Base-by-base conservation (phyloP, 1,140 invertebrate species). In the Gryon sp. region DNA sequence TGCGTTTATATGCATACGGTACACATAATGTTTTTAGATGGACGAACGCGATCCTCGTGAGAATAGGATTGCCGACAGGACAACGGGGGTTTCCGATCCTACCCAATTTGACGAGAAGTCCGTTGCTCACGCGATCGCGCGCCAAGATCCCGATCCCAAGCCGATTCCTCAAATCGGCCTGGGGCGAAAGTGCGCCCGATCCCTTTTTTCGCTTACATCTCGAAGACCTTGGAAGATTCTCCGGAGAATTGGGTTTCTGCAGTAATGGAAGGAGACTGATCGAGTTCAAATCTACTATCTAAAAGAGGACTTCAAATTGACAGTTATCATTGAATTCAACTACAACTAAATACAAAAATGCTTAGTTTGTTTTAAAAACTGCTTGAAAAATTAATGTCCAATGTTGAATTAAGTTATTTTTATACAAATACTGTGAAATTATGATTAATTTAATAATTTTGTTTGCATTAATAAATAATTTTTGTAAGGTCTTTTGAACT, bases 31-130 rank as follows among this genome's bases (percentile, higher is more conserved):
- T 30, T 41, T 6, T 16, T 38, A 38, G 15, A 16, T 38, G 40
- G 52, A 40, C 46, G 30, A 72, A 79, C 38, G 57, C 52, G 68
- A 78, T 78, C 65, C 55, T 75, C 66, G 76, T 78, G 76, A 78
- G 78, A 82, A 68, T 57, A 46, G 65, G 60, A 78, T 62, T 30
- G 38, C 53, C 24, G 32, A 32, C 12, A 38, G 53, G 52, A 43
- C 24, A 55, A 45, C 55, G 38, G 50, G 50, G n/a, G n/a, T n/a
- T n/a, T 46, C 52, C 38, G 72, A 62, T 34, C 40, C 43, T 12
- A 57, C 20, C 63, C 66, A 76, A 74, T 75, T n/a, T n/a, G n/a
- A n/a, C n/a, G n/a, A n/a, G n/a, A n/a, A n/a, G n/a, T 68, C 40
- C 46, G 12, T 46, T 38, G 32, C 75, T 69, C 68, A 70, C 66